Evolutionary conservation across 2,797 vertebrate genomes (phyloP).

Genomic region (Bradypus variegatus): DNA sequence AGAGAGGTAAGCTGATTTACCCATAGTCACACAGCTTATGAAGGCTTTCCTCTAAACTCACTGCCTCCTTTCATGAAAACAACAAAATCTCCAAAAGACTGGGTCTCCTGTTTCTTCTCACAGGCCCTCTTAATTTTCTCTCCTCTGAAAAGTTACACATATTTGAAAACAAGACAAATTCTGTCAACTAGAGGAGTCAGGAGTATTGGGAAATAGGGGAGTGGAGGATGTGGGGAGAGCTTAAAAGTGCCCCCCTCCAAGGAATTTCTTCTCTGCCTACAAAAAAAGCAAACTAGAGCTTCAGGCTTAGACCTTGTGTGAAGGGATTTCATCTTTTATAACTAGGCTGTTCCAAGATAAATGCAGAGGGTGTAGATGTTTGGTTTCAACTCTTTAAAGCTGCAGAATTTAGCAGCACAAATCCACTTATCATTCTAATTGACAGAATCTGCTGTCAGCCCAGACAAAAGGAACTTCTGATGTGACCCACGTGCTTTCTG

Average conservation of each 20-base stretch:
- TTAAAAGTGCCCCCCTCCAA: background rate
- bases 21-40: background rate
- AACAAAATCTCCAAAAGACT: background rate
- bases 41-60: background rate
- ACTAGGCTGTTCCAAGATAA: conserved; percentile 11
- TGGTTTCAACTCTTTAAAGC: conserved; percentile 41
- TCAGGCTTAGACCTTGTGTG: background rate
- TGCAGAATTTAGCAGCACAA: background rate
- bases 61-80: background rate
- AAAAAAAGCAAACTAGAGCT: background rate
- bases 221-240: background rate
- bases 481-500: conserved; percentile 18
- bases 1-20: background rate
- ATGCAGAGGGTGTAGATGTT: background rate
- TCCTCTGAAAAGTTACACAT: background rate
- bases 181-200: background rate
- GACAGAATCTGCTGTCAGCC: background rate
- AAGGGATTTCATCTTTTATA: conserved; percentile 15
- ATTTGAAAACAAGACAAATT: background rate
- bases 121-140: background rate
- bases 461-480: conserved; percentile 27
- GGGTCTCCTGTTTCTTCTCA: background rate
- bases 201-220: background rate
- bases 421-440: conserved; percentile 16
- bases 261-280: background rate